Percentiles rank a stretch among this genome's conserved stretches.
Evolutionary conservation across 2,113 vertebrate genomes (phyloP).

Genomic region (Leucopsar rothschildi): DNA sequence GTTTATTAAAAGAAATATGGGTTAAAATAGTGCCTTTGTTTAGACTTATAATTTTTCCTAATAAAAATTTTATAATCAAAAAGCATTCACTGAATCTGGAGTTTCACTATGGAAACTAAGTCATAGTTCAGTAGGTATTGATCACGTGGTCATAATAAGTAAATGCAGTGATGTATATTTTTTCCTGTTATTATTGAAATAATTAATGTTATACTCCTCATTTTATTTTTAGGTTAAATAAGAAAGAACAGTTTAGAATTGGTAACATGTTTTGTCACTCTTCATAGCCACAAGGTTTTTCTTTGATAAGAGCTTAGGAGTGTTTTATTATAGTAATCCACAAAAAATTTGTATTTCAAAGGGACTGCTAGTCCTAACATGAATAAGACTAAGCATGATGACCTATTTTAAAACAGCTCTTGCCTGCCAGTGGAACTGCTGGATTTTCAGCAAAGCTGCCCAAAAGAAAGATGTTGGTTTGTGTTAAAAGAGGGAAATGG

Average conservation of each 20-base stretch:
- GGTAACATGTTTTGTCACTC: background rate
- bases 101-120: background rate
- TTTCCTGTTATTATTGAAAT: background rate
- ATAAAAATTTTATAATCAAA: background rate
- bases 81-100: background rate
- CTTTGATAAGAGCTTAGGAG: background rate
- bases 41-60: background rate
- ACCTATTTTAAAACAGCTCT: constrained; percentile 18
- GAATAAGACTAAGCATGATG: background rate
- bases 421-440: background rate
- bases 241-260: background rate
- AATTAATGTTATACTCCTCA: background rate
- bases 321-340: constrained; percentile 6
- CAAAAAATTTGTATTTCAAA: constrained; percentile 7
- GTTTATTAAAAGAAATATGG: background rate
- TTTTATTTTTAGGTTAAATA: background rate
- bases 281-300: background rate
- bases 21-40: background rate
- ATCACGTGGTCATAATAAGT: background rate
- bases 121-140: background rate
- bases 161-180: background rate
- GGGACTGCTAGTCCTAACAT: background rate
- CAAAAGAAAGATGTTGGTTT: background rate
- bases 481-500: background rate
- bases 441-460: background rate